phyloP scores from a whole-genome alignment of 2,113 vertebrate genomes.

The Phodopus roborovskii region DNA sequence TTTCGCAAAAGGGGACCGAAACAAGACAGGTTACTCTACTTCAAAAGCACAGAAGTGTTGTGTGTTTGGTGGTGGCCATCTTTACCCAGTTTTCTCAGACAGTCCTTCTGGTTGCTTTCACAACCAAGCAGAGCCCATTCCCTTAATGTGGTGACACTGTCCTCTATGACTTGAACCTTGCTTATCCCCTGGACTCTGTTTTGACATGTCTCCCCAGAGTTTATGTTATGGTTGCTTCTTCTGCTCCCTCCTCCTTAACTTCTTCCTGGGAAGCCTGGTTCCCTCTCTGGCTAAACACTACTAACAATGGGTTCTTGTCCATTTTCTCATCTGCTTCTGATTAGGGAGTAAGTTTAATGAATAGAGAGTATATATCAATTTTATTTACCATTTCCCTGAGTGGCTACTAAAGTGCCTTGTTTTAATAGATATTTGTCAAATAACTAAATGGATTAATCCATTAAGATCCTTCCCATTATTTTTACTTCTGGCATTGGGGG shows the following conservation, averaged over 20 bases:
- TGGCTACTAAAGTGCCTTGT: neutral
- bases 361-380: neutral
- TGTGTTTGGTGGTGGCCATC: neutral
- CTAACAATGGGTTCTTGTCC: neutral
- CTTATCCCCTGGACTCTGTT: neutral
- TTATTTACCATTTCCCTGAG: neutral
- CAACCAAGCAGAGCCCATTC: neutral
- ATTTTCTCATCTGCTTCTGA: neutral
- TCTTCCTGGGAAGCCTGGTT: neutral
- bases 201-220: accelerated
- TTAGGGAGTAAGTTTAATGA: neutral
- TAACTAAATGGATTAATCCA: neutral
- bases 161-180: accelerated
- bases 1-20: neutral
- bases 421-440: neutral
- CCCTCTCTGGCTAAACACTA: neutral
- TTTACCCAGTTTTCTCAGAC: neutral
- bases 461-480: neutral
- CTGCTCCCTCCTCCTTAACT: neutral
- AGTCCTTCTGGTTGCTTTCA: neutral
- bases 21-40: neutral
- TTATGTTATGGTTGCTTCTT: accelerated
- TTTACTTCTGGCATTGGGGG: neutral
- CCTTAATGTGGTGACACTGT: neutral
- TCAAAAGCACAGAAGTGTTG: neutral